Conservation (phyloP, 2,888 invertebrate genomes). For the Sphaeridia pumilis region DNA sequence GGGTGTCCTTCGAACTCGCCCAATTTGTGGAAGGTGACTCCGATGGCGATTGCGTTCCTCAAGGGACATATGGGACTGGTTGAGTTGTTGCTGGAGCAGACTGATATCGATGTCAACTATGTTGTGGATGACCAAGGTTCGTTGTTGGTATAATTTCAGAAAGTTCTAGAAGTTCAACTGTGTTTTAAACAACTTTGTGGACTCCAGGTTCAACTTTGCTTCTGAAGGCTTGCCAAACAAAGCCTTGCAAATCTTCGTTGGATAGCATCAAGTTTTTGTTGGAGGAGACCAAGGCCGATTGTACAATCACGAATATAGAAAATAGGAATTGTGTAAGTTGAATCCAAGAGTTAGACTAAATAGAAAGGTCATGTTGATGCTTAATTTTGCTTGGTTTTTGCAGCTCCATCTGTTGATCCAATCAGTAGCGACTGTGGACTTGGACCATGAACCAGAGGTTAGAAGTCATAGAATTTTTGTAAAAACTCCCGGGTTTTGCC, state of each 20-base stretch:
- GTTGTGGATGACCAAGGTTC: constrained; percentile 23
- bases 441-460: background rate
- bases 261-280: constrained; percentile 39
- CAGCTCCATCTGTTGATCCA: constrained; percentile 25
- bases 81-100: constrained; percentile 40
- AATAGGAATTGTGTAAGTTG: constrained; percentile 41
- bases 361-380: constrained; percentile 1
- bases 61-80: constrained; percentile 43
- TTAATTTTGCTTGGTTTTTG: constrained; percentile 4
- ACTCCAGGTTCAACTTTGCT: constrained; percentile 26
- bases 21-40: constrained; percentile 45
- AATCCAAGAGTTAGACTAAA: constrained; percentile 1
- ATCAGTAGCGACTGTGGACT: background rate
- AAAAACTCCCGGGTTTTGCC: background rate
- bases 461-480: background rate
- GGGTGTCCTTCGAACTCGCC: constrained; percentile 39
- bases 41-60: constrained; percentile 44
- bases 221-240: constrained; percentile 19
- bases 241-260: constrained; percentile 7
- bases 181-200: background rate
- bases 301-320: constrained; percentile 39
- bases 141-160: constrained; percentile 18
- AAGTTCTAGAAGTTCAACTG: background rate
- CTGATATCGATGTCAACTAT: constrained; percentile 36
- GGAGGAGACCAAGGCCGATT: constrained; percentile 41